These are phyloP conservation scores for Eira barbara DNA, from an alignment of 2,113 vertebrate genomes.

Conservation along the genomic window DNA sequence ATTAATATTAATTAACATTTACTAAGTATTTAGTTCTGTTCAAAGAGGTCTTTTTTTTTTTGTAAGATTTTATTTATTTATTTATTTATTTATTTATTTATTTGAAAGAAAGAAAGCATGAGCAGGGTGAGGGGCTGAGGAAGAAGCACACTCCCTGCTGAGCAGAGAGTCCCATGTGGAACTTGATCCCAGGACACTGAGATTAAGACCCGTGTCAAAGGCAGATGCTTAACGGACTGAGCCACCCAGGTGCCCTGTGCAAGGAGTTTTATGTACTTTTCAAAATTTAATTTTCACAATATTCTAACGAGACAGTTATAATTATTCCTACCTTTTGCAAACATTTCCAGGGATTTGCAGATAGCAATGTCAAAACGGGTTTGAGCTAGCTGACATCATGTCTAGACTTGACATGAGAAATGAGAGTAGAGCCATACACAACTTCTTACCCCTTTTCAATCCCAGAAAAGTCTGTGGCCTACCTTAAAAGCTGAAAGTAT, in stretches of 20 bases:
- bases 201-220: too few relatives aligned
- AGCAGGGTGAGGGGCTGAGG: too few relatives aligned
- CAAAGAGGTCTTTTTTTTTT: not conserved
- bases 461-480: rapidly evolving
- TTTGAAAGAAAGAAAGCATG: too few relatives aligned
- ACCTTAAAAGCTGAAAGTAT: not conserved
- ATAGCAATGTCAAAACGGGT: not conserved
- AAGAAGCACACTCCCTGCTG: too few relatives aligned
- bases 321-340: not conserved
- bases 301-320: not conserved
- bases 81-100: too few relatives aligned
- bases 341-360: not conserved
- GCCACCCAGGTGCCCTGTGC: not conserved
- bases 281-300: not conserved
- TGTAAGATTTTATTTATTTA: too few relatives aligned
- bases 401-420: not conserved
- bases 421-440: not conserved
- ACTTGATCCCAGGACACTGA: too few relatives aligned
- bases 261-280: not conserved
- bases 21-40: not conserved
- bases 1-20: not conserved
- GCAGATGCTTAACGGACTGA: too few relatives aligned
- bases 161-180: too few relatives aligned
- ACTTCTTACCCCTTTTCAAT: not conserved
- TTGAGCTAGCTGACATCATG: not conserved